Base-by-base conservation (phyloP, 2,888 invertebrate genomes). In the Eilema griseolum region DNA sequence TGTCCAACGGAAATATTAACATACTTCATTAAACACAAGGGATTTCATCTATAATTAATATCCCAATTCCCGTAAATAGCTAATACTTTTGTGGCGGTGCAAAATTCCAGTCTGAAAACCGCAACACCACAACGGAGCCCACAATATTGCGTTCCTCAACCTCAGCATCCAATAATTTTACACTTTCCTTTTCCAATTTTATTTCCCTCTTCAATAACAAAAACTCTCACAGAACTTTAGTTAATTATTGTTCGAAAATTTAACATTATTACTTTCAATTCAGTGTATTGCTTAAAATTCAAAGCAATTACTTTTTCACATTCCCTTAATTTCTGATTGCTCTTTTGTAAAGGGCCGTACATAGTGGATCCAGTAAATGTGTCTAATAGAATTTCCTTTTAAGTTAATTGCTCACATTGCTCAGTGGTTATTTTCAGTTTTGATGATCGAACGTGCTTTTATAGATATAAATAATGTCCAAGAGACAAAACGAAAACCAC, bases 361-460 rank as follows among this genome's bases (percentile, higher is more conserved):
- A 61, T 26, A 26, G 11, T 0, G 57, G 14, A 24, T 1, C 41
- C 26, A 79, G 37, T 37, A 63, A 70, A 67, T 57, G 66, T 62
- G 66, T 23, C 23, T 24, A 67, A 56, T 46, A 46, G 68, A 69
- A 70, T 67, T 70, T 61, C 56, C 16, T 67, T 78, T 66, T 16
- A 69, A 74, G 61, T 69, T 75, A 75, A 75, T 75, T 69, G 69
- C 70, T 28, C 23, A 26, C 62, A 57, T 77, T 69, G 64, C 56
- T 64, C 37, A 65, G 59, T 63, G 56, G 70, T 77, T 68, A 70
- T 65, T 79, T 69, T 71, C 46, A 65, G 66, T 69, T 71, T 70
- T 70, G 66, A 77, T 67, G 75, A 69, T n/a, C n/a, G 61, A 69
- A 57, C 67, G n/a, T 28, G 10, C 60, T 28, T 41, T 67, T 37